These are phyloP conservation scores for Gorsachius goisagi DNA, from an alignment of 2,113 vertebrate genomes.

Conservation along the genomic window DNA sequence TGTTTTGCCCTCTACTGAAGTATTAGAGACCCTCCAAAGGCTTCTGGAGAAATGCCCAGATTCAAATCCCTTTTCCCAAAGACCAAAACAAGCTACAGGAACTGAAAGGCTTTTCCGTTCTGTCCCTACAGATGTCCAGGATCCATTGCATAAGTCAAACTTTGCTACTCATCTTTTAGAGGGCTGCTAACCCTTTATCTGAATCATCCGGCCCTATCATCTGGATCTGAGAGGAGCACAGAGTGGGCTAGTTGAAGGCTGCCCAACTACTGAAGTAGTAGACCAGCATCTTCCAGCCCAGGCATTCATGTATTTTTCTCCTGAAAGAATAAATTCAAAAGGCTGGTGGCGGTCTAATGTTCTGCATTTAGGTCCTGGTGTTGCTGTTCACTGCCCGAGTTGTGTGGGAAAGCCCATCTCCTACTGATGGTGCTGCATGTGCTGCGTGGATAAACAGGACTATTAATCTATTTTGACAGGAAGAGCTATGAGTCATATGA, in stretches of 20 bases:
- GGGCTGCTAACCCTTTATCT: background rate
- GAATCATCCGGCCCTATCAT: background rate
- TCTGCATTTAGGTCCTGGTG: background rate
- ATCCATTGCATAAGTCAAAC: background rate
- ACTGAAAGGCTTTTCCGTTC: background rate
- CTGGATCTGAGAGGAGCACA: background rate
- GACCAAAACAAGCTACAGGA: background rate
- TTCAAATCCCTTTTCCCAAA: background rate
- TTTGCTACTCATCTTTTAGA: background rate
- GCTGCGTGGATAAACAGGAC: background rate
- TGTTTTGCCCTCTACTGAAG: background rate
- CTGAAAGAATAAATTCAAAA: background rate
- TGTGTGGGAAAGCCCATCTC: background rate
- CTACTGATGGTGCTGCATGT: background rate
- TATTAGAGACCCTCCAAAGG: background rate
- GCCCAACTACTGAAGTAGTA: background rate
- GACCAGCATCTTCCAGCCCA: background rate
- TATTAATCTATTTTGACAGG: background rate
- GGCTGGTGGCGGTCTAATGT: background rate
- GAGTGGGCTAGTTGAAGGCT: background rate
- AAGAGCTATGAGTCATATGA: constrained; percentile 5
- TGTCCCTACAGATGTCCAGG: background rate
- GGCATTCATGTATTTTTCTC: background rate
- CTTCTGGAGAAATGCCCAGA: background rate
- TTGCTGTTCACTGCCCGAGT: accelerated